Evolutionary conservation across 2,113 vertebrate species (phyloP).

Genomic region (Propithecus coquereli): DNA sequence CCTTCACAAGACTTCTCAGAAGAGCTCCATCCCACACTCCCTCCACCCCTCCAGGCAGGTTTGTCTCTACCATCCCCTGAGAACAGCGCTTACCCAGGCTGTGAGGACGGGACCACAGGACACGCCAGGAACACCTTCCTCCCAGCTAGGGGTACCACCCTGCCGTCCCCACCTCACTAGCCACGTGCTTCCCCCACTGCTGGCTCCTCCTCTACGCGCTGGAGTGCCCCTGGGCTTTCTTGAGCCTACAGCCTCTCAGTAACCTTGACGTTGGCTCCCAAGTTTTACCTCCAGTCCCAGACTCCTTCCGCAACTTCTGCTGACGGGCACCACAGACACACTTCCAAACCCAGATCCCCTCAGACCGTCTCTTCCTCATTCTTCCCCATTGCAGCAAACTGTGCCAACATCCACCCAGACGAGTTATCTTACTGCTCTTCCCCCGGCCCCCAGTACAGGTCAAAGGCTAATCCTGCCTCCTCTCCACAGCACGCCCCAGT

Average conservation of each 20-base stretch:
- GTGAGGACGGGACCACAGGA: not conserved
- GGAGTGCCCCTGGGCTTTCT: not conserved
- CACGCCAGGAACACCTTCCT: not conserved
- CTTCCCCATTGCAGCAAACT: rapidly evolving
- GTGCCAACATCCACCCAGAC: too few relatives aligned
- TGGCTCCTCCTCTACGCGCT: not conserved
- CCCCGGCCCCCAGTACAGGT: not conserved
- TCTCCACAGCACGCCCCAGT: not conserved
- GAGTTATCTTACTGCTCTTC: not conserved
- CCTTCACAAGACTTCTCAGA: not conserved
- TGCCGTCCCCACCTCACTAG: not conserved
- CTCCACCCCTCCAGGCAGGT: not conserved
- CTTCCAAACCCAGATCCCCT: not conserved
- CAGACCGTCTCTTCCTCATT: not conserved
- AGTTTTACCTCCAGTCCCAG: not conserved
- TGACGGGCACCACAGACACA: not conserved
- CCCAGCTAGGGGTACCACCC: not conserved
- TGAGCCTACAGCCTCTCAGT: not conserved
- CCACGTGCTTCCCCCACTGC: not conserved
- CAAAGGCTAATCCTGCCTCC: not conserved
- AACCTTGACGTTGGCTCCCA: not conserved
- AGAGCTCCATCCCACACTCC: not conserved
- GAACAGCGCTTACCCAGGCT: not conserved
- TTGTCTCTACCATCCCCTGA: not conserved
- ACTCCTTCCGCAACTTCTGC: not conserved